Percentiles rank a stretch among this genome's conserved stretches.
These are phyloP conservation scores for Sthenelais limicola DNA, from an alignment of 2,888 invertebrate species.

Conservation along the genomic window DNA sequence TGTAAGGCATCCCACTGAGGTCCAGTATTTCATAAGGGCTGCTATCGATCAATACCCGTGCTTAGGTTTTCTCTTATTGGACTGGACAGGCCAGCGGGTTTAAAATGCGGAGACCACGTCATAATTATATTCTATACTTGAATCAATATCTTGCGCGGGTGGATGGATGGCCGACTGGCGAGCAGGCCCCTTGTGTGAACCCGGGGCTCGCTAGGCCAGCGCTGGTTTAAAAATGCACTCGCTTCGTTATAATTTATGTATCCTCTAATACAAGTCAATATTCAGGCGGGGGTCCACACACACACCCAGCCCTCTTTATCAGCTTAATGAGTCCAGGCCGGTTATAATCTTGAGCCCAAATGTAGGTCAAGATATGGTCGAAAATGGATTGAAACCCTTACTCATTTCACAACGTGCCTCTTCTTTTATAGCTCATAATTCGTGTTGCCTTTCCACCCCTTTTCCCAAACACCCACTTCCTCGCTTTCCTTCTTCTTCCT, in stretches of 20 bases:
- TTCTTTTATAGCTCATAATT: no score
- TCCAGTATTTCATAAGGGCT: conserved; percentile 35
- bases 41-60: conserved; percentile 30
- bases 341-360: conserved; percentile 30
- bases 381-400: no score
- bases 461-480: no score
- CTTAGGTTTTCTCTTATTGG: conserved; percentile 40
- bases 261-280: conserved; percentile 38
- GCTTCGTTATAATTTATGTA: conserved; percentile 38
- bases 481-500: no score
- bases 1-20: conserved; percentile 11
- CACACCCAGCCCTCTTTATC: conserved; percentile 17
- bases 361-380: conserved; percentile 36
- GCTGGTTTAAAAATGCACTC: conserved; percentile 36
- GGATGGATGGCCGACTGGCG: neutral
- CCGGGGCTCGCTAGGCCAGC: conserved; percentile 32
- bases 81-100: conserved; percentile 39
- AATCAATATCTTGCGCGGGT: conserved; percentile 34
- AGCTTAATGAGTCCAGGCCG: conserved; percentile 36
- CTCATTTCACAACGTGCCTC: no score
- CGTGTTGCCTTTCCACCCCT: no score
- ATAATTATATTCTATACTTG: conserved; percentile 39
- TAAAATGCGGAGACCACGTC: conserved; percentile 38
- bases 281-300: conserved; percentile 7
- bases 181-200: neutral